These are phyloP conservation scores for Vanessa cardui DNA, from an alignment of 2,888 invertebrate genomes.

Conservation along the genomic window DNA sequence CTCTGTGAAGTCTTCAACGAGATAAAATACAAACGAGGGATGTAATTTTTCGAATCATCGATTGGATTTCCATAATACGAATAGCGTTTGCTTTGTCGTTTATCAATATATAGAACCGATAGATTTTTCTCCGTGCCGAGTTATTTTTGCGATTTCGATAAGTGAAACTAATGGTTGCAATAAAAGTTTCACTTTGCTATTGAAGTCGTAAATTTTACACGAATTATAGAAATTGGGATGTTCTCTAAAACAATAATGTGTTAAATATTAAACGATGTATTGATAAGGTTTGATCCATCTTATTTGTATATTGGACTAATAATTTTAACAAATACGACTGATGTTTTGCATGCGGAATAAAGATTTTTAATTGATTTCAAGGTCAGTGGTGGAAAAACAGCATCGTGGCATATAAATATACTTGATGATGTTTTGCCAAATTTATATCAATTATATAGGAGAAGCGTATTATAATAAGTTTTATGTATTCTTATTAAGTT, in stretches of 20 bases:
- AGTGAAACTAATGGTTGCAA: slow-evolving; percentile 2
- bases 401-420: too few relatives aligned
- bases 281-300: too few relatives aligned
- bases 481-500: too few relatives aligned
- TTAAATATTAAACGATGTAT: too few relatives aligned
- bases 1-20: slow-evolving; percentile 60
- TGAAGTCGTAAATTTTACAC: not conserved
- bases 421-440: too few relatives aligned
- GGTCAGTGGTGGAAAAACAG: too few relatives aligned
- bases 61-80: slow-evolving; percentile 60
- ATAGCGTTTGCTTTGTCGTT: slow-evolving; percentile 55
- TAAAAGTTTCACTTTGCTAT: not conserved
- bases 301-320: too few relatives aligned
- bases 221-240: not conserved
- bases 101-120: slow-evolving; percentile 32
- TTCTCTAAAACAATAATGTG: not conserved
- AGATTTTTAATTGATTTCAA: too few relatives aligned
- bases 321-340: too few relatives aligned
- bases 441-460: too few relatives aligned
- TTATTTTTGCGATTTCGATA: slow-evolving; percentile 7
- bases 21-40: slow-evolving; percentile 67
- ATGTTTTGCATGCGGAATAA: too few relatives aligned
- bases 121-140: slow-evolving; percentile 12
- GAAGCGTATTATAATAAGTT: too few relatives aligned
- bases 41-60: slow-evolving; percentile 67